These are phyloP conservation scores for Cyprinella venusta DNA, from an alignment of 2,797 vertebrate genomes.

Conservation along the genomic window DNA sequence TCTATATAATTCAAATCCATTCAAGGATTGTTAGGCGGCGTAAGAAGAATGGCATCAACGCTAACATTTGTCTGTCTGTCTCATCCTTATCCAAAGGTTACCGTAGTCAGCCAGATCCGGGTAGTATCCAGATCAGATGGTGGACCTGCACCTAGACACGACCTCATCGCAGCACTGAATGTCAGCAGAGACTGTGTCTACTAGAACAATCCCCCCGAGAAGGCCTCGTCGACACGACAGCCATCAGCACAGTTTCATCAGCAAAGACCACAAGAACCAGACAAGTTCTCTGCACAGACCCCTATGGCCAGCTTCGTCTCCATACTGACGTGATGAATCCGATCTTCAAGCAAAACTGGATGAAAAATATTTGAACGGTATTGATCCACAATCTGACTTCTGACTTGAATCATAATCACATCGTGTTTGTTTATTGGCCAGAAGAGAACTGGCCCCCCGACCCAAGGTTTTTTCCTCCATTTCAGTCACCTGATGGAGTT, in stretches of 20 bases:
- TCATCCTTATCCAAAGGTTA: not conserved
- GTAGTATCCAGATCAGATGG: not conserved
- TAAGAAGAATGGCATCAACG: not conserved
- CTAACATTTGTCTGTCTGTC: not conserved
- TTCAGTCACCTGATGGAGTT: not conserved
- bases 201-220: not conserved
- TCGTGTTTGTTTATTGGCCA: not conserved
- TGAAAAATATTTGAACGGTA: not conserved
- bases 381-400: not conserved
- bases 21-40: not conserved
- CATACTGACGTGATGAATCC: not conserved
- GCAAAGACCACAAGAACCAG: not conserved
- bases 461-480: not conserved
- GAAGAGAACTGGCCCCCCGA: not conserved
- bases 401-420: not conserved
- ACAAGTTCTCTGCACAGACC: not conserved
- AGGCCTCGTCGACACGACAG: not conserved
- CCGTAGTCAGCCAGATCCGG: not conserved
- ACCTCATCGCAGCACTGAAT: not conserved
- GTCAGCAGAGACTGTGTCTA: not conserved
- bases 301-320: not conserved
- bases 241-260: not conserved
- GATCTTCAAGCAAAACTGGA: not conserved
- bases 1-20: not conserved
- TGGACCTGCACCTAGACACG: not conserved